Evolutionary conservation across 1,140 invertebrate species (phyloP).

Genomic region (Conus betulinus): DNA sequence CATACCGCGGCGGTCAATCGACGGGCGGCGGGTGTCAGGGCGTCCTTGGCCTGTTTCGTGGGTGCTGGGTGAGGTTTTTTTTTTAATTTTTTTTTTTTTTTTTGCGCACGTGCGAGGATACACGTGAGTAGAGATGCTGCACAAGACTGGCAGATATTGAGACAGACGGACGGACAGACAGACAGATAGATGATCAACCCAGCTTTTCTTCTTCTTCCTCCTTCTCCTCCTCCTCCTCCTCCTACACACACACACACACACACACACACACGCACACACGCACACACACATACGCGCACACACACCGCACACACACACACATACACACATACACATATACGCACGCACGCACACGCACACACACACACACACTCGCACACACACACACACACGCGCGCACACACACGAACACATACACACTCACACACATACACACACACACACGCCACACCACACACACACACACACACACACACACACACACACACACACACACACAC

Average conservation of each 20-base stretch:
- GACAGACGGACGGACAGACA: background rate
- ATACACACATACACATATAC: background rate
- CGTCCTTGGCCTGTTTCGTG: background rate
- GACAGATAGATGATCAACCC: background rate
- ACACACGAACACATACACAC: background rate
- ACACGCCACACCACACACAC: slow-evolving; percentile 1
- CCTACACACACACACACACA: background rate
- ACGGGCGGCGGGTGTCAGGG: background rate
- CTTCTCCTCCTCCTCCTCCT: too few species aligned
- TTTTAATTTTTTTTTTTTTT: too few species aligned
- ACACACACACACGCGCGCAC: background rate
- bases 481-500: slow-evolving; percentile 1
- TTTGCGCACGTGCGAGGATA: too few species aligned
- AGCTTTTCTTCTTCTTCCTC: too few species aligned
- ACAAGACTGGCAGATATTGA: too few species aligned
- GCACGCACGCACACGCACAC: background rate
- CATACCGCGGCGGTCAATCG: background rate
- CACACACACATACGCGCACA: background rate
- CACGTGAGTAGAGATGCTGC: too few species aligned
- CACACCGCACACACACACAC: background rate
- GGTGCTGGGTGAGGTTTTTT: background rate
- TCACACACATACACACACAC: background rate
- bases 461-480: background rate
- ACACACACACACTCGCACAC: background rate
- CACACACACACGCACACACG: background rate